Evolutionary conservation across 2,888 invertebrate species (phyloP).

Genomic region (Strigamia transsilvanica): DNA sequence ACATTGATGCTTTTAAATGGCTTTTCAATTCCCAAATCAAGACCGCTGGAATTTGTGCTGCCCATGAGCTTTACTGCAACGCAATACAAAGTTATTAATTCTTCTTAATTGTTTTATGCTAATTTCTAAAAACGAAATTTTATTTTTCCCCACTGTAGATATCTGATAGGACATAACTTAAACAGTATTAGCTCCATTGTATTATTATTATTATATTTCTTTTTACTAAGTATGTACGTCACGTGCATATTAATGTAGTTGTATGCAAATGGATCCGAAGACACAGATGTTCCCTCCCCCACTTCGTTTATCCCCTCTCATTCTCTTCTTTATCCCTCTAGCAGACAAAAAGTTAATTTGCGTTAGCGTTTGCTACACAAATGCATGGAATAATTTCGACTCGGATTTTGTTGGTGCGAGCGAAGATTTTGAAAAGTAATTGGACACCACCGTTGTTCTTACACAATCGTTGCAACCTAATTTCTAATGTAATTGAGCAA

Average conservation of each 20-base stretch:
- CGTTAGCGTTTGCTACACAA: conserved; percentile 48
- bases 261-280: conserved; percentile 28
- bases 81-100: not conserved
- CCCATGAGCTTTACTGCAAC: not conserved
- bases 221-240: not conserved
- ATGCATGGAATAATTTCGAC: conserved; percentile 49
- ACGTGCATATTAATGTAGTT: conserved; percentile 35
- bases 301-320: conserved; percentile 9
- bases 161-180: too few relatives aligned
- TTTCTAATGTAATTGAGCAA: conserved; percentile 34
- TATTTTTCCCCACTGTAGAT: too few relatives aligned
- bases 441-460: not conserved
- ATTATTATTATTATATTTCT: not conserved
- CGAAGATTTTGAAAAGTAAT: conserved; percentile 41
- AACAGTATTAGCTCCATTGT: too few relatives aligned
- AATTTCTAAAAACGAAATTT: too few relatives aligned
- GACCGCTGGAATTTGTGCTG: not conserved
- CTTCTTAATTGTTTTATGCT: too few relatives aligned
- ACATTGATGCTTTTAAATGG: conserved; percentile 1
- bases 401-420: conserved; percentile 24
- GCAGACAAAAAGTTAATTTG: conserved; percentile 42
- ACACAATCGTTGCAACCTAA: conserved; percentile 8
- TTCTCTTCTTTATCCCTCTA: conserved; percentile 23
- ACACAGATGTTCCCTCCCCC: conserved; percentile 48
- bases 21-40: conserved; percentile 3